phyloP scores from a whole-genome alignment of 2,797 vertebrate species.

The Onychomys arenicola region DNA sequence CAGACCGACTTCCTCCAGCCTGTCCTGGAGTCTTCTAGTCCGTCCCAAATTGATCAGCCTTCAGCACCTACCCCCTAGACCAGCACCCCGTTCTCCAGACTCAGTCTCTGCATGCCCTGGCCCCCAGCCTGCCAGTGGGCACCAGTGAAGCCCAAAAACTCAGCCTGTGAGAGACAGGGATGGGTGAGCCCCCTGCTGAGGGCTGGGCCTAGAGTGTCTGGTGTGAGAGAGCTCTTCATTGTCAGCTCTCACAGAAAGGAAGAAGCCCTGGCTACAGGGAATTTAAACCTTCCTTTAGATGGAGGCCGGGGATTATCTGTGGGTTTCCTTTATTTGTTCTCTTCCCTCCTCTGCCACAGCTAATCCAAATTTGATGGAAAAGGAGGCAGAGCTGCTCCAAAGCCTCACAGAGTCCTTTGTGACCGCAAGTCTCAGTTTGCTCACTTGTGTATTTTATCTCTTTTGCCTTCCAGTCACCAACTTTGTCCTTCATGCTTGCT shows the following conservation, averaged over 20 bases:
- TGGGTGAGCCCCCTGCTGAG: background rate
- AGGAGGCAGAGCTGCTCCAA: constrained; percentile 28
- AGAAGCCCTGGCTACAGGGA: constrained; percentile 18
- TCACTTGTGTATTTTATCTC: background rate
- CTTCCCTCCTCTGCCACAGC: background rate
- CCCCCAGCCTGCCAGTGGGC: background rate
- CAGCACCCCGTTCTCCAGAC: background rate
- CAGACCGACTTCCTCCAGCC: background rate
- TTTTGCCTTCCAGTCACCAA: background rate
- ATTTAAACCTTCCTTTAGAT: constrained; percentile 40
- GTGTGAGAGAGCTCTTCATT: background rate
- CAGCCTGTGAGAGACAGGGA: background rate
- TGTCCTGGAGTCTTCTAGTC: background rate
- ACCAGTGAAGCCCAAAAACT: background rate
- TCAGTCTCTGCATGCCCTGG: background rate
- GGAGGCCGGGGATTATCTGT: constrained; percentile 63
- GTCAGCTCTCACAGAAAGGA: background rate
- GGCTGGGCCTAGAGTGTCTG: background rate
- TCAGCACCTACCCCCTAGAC: background rate
- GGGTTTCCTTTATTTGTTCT: constrained; percentile 76
- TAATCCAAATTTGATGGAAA: constrained; percentile 72
- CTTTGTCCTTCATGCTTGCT: background rate
- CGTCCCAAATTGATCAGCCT: background rate
- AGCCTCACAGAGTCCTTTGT: background rate
- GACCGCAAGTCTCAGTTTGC: background rate